Evolutionary conservation across 2,113 vertebrate species (phyloP).

Genomic region (Salvator merianae): DNA sequence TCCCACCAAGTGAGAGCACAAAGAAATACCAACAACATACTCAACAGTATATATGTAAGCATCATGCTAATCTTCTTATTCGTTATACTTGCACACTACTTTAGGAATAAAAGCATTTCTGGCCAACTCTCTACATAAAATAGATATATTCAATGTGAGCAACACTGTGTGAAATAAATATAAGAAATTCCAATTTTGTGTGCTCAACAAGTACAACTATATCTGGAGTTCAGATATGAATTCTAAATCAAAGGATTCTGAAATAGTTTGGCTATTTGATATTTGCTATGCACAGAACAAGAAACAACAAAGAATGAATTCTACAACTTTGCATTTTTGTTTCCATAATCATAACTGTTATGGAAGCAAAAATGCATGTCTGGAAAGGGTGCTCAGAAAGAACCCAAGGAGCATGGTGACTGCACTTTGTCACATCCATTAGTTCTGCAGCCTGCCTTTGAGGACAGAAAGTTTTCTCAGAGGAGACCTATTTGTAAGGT

Average conservation of each 20-base stretch:
- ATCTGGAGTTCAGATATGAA: not conserved
- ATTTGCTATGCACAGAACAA: not conserved
- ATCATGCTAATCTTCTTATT: not conserved
- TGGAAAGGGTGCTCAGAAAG: not conserved
- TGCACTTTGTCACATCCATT: too few species aligned
- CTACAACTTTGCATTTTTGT: not conserved
- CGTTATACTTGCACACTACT: not conserved
- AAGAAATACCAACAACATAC: constrained; percentile 4
- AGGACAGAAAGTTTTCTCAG: too few species aligned
- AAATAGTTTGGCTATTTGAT: not conserved
- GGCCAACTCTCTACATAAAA: not conserved
- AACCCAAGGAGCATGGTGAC: too few species aligned
- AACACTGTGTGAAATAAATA: not conserved
- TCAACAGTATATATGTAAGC: not conserved
- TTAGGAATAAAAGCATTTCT: not conserved
- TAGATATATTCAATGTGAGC: not conserved
- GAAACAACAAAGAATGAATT: not conserved
- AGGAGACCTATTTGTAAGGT: too few species aligned
- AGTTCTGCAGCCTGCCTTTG: too few species aligned
- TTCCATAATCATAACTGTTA: not conserved
- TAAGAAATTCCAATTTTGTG: not conserved
- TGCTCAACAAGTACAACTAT: too few species aligned
- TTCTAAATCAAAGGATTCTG: not conserved
- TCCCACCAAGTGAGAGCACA: not conserved
- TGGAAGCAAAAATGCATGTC: not conserved